Evolutionary conservation across 2,113 vertebrate species (phyloP).

Genomic region (Rattus norvegicus): GRCr8 NC_086032.1:101189001-101189500

Average conservation of each 20-base stretch:
- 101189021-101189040: too few species aligned
- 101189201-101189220: background rate
- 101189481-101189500: too few species aligned
- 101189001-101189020: too few species aligned
- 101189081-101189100: constrained; percentile 43
- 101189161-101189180: background rate
- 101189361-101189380: background rate
- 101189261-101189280: too few species aligned
- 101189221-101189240: background rate
- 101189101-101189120: constrained; percentile 9
- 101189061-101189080: constrained; percentile 38
- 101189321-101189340: background rate
- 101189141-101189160: background rate
- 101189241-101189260: background rate
- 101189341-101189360: background rate
- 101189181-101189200: too few species aligned
- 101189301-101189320: background rate
- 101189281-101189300: background rate
- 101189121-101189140: background rate
- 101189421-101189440: background rate
- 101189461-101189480: background rate
- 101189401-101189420: background rate
- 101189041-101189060: too few species aligned
- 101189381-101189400: background rate
- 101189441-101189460: constrained; percentile 15